phyloP scores from a whole-genome alignment of 2,888 invertebrate species.

The Drosophila flavopinicola region DNA sequence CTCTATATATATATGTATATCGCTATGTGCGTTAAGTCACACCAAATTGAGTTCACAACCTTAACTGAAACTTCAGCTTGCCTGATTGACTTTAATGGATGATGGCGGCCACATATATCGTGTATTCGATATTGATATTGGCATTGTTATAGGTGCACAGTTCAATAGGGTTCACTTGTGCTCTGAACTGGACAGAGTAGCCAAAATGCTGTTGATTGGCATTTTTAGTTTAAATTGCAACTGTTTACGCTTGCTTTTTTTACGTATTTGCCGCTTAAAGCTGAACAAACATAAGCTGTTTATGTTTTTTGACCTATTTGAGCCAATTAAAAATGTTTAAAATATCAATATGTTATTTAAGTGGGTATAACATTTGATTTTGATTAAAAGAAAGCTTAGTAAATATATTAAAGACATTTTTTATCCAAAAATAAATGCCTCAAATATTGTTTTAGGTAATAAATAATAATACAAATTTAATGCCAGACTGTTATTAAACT shows the following conservation, averaged over 20 bases:
- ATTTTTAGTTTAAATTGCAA: too few relatives aligned
- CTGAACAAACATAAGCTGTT: too few relatives aligned
- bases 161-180: neutral
- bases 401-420: too few relatives aligned
- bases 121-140: constrained; percentile 5
- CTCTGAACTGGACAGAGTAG: neutral
- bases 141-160: neutral
- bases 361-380: too few relatives aligned
- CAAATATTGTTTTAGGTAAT: too few relatives aligned
- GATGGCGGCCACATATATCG: neutral
- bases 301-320: too few relatives aligned
- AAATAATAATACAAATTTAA: too few relatives aligned
- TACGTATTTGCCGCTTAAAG: neutral
- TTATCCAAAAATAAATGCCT: too few relatives aligned
- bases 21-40: constrained; percentile 3
- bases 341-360: too few relatives aligned
- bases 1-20: neutral
- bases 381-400: too few relatives aligned
- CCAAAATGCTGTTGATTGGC: neutral
- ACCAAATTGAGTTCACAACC: neutral
- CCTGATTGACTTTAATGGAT: constrained; percentile 11
- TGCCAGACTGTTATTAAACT: too few relatives aligned
- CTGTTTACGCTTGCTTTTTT: neutral
- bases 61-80: constrained; percentile 21
- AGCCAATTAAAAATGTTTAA: too few relatives aligned